A percentile compares a stretch with the other conserved stretches of the same genome.
phyloP scores from a whole-genome alignment of 2,113 vertebrate species.

The Crotalus tigris region DNA sequence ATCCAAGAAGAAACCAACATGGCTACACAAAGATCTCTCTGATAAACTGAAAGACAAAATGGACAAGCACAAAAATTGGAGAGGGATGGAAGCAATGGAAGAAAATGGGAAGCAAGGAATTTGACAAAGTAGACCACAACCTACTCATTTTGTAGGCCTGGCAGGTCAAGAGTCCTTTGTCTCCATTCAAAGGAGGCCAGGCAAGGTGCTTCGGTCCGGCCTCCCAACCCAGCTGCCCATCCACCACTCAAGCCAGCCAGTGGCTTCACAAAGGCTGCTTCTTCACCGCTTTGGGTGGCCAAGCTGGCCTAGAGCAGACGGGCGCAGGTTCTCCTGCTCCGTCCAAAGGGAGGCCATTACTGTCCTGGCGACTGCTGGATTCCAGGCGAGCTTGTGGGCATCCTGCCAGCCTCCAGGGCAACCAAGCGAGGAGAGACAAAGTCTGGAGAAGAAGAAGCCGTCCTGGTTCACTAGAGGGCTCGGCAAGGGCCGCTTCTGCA shows the following conservation, averaged over 20 bases:
- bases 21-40: too few relatives aligned
- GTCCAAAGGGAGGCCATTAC: not conserved
- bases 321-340: not conserved
- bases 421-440: not conserved
- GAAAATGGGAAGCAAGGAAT: too few relatives aligned
- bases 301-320: not conserved
- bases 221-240: not conserved
- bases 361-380: not conserved
- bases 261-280: not conserved
- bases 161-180: not conserved
- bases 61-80: too few relatives aligned
- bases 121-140: too few relatives aligned
- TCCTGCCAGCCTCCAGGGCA: not conserved
- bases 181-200: not conserved
- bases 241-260: not conserved
- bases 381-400: not conserved
- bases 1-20: too few relatives aligned
- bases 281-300: not conserved
- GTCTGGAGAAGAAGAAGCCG: fast-evolving
- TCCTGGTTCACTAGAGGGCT: not conserved
- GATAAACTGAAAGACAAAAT: too few relatives aligned
- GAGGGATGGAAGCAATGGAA: too few relatives aligned
- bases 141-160: not conserved
- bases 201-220: not conserved
- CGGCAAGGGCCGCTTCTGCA: not conserved